A percentile compares a stretch with the other conserved stretches of the same genome.
Conservation (phyloP, 2,113 vertebrate genomes). For the Corynorhinus townsendii region DNA sequence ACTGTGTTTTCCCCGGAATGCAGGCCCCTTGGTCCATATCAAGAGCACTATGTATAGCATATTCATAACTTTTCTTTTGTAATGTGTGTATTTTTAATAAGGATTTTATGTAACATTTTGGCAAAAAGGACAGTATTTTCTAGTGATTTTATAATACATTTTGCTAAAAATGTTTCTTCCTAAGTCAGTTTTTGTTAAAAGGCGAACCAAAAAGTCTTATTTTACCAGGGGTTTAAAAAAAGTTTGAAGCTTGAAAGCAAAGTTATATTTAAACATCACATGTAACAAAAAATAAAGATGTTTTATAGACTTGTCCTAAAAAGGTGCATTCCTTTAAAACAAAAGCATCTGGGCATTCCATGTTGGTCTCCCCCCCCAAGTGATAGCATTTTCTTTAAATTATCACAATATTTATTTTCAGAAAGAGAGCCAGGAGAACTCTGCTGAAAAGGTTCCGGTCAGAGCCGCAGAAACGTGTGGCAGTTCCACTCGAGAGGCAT, state of each 20-base stretch:
- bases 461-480: slow-evolving; percentile 27
- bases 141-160: slow-evolving; percentile 73
- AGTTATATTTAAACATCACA: slow-evolving; percentile 63
- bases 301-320: slow-evolving; percentile 64
- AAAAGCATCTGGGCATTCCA: slow-evolving; percentile 46
- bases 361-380: not conserved
- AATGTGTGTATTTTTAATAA: slow-evolving; percentile 72
- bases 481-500: slow-evolving; percentile 10
- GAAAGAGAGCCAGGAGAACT: slow-evolving; percentile 20
- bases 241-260: slow-evolving; percentile 49
- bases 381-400: not conserved
- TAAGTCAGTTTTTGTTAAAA: slow-evolving; percentile 70
- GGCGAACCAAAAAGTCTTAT: slow-evolving; percentile 55
- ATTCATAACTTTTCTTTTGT: slow-evolving; percentile 70
- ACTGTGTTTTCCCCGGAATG: slow-evolving; percentile 45
- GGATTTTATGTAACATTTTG: slow-evolving; percentile 67
- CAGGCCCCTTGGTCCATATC: slow-evolving; percentile 51
- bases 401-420: slow-evolving; percentile 19
- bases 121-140: slow-evolving; percentile 78
- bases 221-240: slow-evolving; percentile 71
- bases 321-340: slow-evolving; percentile 68
- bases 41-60: slow-evolving; percentile 65
- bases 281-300: slow-evolving; percentile 75
- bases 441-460: not conserved
- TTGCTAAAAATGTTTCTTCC: slow-evolving; percentile 71